Percentiles rank a stretch among this genome's conserved stretches.
Evolutionary conservation across 2,797 vertebrate genomes (phyloP).

Genomic region (Typhlichthys eigenmanni): DNA sequence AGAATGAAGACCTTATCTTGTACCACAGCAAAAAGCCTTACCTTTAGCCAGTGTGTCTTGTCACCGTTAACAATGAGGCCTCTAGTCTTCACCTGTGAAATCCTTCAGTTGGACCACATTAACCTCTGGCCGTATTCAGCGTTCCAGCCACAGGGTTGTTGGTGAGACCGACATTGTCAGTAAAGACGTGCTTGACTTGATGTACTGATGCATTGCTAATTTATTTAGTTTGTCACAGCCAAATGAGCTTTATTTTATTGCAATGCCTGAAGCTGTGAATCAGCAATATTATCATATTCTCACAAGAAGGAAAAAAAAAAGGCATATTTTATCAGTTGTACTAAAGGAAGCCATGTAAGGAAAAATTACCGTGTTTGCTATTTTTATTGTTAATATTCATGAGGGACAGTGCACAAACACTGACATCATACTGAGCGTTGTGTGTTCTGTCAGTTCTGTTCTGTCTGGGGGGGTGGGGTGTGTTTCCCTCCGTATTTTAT

Average conservation of each 20-base stretch:
- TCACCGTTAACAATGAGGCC: too few relatives aligned
- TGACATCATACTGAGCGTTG: neutral
- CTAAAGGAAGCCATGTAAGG: too few relatives aligned
- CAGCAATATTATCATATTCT: neutral
- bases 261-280: neutral
- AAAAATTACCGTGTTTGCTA: too few relatives aligned
- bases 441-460: neutral
- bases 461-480: neutral
- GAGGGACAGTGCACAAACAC: neutral
- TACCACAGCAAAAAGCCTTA: too few relatives aligned
- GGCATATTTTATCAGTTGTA: too few relatives aligned
- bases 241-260: conserved; percentile 27
- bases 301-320: neutral
- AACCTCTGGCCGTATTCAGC: too few relatives aligned
- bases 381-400: neutral
- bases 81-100: too few relatives aligned
- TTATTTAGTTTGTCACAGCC: conserved; percentile 31
- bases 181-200: conserved; percentile 12
- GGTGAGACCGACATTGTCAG: neutral
- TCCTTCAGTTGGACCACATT: too few relatives aligned
- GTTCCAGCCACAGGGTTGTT: conserved; percentile 2
- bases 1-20: too few relatives aligned
- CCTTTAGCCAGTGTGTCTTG: too few relatives aligned
- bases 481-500: neutral
- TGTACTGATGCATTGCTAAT: conserved; percentile 20